Evolutionary conservation across 2,888 invertebrate species (phyloP).

Genomic region (Drosophila macrospina): DNA sequence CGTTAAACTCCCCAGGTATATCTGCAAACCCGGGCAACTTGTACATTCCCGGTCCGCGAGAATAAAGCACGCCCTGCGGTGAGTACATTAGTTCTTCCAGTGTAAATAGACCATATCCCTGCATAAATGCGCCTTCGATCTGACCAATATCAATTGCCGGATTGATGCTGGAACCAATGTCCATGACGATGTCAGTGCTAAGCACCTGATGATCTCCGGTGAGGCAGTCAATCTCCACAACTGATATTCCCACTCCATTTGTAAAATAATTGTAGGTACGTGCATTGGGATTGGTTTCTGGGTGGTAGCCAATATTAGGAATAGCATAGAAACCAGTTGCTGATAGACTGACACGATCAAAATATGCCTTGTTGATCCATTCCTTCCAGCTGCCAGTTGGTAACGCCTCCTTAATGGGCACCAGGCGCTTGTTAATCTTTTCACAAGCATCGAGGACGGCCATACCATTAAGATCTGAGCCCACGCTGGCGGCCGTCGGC

Average conservation of each 20-base stretch:
- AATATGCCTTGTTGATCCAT: slow-evolving; percentile 92
- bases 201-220: slow-evolving; percentile 97
- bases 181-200: slow-evolving; percentile 98
- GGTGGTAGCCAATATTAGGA: slow-evolving; percentile 90
- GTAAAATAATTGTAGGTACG: slow-evolving; percentile 93
- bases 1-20: slow-evolving; percentile 96
- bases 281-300: slow-evolving; percentile 89
- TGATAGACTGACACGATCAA: slow-evolving; percentile 91
- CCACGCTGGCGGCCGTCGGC: slow-evolving; percentile 94
- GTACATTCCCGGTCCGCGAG: slow-evolving; percentile 96
- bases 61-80: slow-evolving; percentile 92
- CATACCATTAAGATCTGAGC: slow-evolving; percentile 96
- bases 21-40: slow-evolving; percentile 97
- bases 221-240: slow-evolving; percentile 96
- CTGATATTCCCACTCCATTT: slow-evolving; percentile 93
- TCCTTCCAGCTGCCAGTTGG: slow-evolving; percentile 94
- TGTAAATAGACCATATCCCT: slow-evolving; percentile 96
- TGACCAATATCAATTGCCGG: slow-evolving; percentile 99
- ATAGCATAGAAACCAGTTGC: slow-evolving; percentile 93
- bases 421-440: slow-evolving; percentile 89
- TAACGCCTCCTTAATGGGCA: slow-evolving; percentile 90
- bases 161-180: slow-evolving; percentile 96
- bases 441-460: slow-evolving; percentile 94
- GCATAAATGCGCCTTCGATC: slow-evolving; percentile 97
- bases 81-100: slow-evolving; percentile 96